A percentile compares a stretch with the other conserved stretches of the same genome.
phyloP scores from a whole-genome alignment of 2,797 vertebrate genomes.

The Anisognathus igniventris region DNA sequence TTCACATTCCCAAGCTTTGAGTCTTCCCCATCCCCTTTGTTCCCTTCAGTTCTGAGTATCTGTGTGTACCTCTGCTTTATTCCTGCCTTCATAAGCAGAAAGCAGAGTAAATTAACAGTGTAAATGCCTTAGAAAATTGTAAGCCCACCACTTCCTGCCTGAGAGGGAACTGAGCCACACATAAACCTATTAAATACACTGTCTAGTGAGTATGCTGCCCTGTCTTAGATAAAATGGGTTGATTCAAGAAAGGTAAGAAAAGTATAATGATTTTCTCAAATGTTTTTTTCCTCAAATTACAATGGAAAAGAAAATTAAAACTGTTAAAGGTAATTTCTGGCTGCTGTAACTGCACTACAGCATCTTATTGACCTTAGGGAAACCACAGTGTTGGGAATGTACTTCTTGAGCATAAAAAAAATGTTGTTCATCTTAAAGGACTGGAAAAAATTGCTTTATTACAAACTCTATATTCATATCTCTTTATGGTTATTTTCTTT shows the following conservation, averaged over 20 bases:
- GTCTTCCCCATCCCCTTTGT: neutral
- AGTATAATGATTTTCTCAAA: neutral
- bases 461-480: neutral
- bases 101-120: neutral
- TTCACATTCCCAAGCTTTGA: neutral
- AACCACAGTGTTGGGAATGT: neutral
- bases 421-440: neutral
- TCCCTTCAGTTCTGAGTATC: neutral
- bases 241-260: neutral
- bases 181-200: neutral
- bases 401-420: neutral
- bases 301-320: neutral
- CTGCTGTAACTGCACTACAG: neutral
- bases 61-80: neutral
- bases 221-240: neutral
- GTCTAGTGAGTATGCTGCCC: neutral
- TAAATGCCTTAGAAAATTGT: neutral
- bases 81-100: neutral
- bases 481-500: neutral
- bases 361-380: conserved; percentile 3
- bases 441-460: neutral
- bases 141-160: neutral
- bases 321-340: conserved; percentile 1
- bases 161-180: neutral
- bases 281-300: neutral